Conservation (phyloP, 2,797 vertebrate species). For the Dicrostonyx torquatus region DNA sequence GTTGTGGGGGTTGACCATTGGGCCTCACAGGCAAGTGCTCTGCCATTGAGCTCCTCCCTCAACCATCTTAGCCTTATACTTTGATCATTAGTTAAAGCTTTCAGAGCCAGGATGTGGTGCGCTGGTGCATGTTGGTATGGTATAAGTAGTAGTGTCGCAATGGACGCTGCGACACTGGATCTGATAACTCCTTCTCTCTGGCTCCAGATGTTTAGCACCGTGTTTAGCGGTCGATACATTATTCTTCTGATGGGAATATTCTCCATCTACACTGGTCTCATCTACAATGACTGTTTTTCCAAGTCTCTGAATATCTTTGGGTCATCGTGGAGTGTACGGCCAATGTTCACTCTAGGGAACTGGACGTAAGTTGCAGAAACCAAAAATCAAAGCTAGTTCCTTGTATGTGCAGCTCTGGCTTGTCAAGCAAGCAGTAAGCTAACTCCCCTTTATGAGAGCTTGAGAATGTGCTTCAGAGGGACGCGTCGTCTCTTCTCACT, state of each 20-base stretch:
- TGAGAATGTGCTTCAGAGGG: not conserved
- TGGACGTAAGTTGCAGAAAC: constrained; percentile 91
- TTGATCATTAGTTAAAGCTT: not conserved
- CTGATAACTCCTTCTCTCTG: constrained; percentile 45
- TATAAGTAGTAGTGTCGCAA: not conserved
- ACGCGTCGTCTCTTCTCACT: not conserved
- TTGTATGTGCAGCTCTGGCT: constrained; percentile 27
- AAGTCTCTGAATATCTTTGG: constrained; percentile 97
- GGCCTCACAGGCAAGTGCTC: not conserved
- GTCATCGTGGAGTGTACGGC: constrained; percentile 95
- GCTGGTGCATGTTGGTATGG: not conserved
- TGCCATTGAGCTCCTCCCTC: not conserved
- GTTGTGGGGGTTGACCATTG: not conserved
- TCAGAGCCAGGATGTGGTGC: not conserved
- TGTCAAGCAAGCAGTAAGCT: not conserved
- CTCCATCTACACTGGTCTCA: constrained; percentile 97
- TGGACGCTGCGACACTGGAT: not conserved
- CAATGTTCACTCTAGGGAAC: constrained; percentile 93
- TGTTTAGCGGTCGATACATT: constrained; percentile 97
- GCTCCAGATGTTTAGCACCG: constrained; percentile 94
- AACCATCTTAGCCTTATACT: not conserved
- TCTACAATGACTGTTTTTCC: constrained; percentile 99
- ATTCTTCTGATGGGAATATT: constrained; percentile 98
- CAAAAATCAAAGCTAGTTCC: constrained; percentile 1
- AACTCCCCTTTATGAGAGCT: not conserved